Percentiles rank a stretch among this genome's conserved stretches.
These are phyloP conservation scores for Platycheirus albimanus DNA, from an alignment of 2,888 invertebrate genomes.

Conservation along the genomic window DNA sequence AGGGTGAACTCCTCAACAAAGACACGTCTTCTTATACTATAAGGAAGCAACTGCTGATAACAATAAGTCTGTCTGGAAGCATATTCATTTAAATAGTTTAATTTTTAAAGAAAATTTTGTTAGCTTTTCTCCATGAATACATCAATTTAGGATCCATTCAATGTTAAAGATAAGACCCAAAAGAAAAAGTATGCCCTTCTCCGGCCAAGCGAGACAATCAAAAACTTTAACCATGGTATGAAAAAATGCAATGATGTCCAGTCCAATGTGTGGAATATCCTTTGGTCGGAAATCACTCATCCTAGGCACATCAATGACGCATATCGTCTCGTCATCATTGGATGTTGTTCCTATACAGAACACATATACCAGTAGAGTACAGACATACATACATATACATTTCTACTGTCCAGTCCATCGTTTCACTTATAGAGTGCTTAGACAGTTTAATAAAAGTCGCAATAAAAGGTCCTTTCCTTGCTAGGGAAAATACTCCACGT, in stretches of 20 bases:
- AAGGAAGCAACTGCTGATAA: too few species aligned
- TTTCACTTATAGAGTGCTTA: slow-evolving; percentile 48
- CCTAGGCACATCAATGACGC: slow-evolving; percentile 34
- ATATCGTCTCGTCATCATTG: slow-evolving; percentile 34
- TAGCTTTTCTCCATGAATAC: slow-evolving; percentile 39
- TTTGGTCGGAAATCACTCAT: slow-evolving; percentile 40
- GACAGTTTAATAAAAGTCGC: slow-evolving; percentile 56
- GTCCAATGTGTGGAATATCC: slow-evolving; percentile 60
- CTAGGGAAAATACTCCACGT: slow-evolving; percentile 59
- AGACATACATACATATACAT: neutral
- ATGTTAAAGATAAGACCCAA: slow-evolving; percentile 1
- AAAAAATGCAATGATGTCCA: slow-evolving; percentile 47
- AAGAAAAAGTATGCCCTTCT: neutral
- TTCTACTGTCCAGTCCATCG: slow-evolving; percentile 26
- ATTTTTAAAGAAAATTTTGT: slow-evolving; percentile 43
- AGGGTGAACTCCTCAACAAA: too few species aligned
- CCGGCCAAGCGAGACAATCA: slow-evolving; percentile 30
- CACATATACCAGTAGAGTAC: too few species aligned
- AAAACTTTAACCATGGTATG: slow-evolving; percentile 21
- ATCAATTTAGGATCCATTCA: slow-evolving; percentile 54
- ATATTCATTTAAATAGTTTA: slow-evolving; percentile 33
- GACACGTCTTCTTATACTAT: too few species aligned
- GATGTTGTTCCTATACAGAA: too few species aligned
- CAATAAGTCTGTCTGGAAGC: slow-evolving; percentile 12
- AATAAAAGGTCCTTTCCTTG: slow-evolving; percentile 45